phyloP scores from a whole-genome alignment of 2,113 vertebrate species.

The Atrichornis clamosus region DNA sequence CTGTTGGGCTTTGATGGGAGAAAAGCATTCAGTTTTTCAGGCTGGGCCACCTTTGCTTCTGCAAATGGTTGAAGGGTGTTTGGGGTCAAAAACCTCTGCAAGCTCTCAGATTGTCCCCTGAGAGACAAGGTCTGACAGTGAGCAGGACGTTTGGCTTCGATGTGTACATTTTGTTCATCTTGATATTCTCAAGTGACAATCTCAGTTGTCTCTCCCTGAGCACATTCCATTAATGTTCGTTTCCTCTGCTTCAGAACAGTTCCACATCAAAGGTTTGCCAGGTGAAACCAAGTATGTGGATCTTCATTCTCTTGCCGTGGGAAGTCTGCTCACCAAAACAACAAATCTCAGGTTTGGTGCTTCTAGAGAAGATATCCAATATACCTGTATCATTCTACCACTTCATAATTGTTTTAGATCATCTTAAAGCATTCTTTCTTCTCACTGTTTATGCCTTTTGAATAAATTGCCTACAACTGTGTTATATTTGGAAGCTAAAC shows the following conservation, averaged over 20 bases:
- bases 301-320: neutral
- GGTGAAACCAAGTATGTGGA: neutral
- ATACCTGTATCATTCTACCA: neutral
- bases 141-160: neutral
- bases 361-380: neutral
- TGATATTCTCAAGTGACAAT: neutral
- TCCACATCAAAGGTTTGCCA: neutral
- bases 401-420: neutral
- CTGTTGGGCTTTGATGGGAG: neutral
- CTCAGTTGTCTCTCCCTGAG: neutral
- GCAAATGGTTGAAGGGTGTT: neutral
- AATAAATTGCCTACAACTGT: neutral
- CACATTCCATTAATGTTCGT: neutral
- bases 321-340: neutral
- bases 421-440: neutral
- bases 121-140: neutral
- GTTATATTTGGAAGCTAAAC: neutral
- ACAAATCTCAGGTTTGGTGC: neutral
- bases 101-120: neutral
- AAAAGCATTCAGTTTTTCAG: neutral
- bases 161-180: neutral
- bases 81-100: neutral
- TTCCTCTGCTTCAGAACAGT: neutral
- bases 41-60: neutral
- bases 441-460: neutral